phyloP scores from a whole-genome alignment of 2,888 invertebrate genomes.

The Euclidia mi region DNA sequence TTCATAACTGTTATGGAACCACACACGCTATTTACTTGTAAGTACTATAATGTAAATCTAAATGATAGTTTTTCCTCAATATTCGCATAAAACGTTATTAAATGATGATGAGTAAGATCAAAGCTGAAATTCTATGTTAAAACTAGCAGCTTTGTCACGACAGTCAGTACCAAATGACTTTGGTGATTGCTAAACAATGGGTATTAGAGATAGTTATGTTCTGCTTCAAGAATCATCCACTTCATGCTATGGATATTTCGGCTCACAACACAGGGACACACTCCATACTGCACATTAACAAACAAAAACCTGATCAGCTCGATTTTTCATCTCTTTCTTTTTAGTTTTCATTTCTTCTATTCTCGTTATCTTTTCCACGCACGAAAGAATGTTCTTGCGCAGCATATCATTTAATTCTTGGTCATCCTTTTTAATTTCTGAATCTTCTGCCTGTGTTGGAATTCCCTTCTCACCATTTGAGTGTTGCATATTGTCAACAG shows the following conservation, averaged over 20 bases:
- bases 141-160: constrained; percentile 50
- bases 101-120: constrained; percentile 40
- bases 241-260: constrained; percentile 73
- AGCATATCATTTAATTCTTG: constrained; percentile 77
- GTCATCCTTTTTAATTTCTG: constrained; percentile 68
- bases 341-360: constrained; percentile 84
- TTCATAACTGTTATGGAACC: no score
- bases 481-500: constrained; percentile 33
- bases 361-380: constrained; percentile 83
- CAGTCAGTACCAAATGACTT: constrained; percentile 46
- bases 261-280: constrained; percentile 73
- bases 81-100: constrained; percentile 37
- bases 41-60: no score
- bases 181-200: constrained; percentile 34
- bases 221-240: constrained; percentile 55
- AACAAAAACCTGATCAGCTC: constrained; percentile 79
- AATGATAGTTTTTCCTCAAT: neutral
- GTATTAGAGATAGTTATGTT: constrained; percentile 59
- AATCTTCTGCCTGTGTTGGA: constrained; percentile 55
- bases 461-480: constrained; percentile 42
- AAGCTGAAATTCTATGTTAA: constrained; percentile 54
- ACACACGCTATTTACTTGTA: no score
- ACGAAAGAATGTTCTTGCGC: constrained; percentile 82
- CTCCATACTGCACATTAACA: constrained; percentile 77
- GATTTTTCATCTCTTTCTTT: constrained; percentile 67